A percentile compares a stretch with the other conserved stretches of the same genome.
phyloP scores from a whole-genome alignment of 2,797 vertebrate genomes.

The Steatocranus sp. region DNA sequence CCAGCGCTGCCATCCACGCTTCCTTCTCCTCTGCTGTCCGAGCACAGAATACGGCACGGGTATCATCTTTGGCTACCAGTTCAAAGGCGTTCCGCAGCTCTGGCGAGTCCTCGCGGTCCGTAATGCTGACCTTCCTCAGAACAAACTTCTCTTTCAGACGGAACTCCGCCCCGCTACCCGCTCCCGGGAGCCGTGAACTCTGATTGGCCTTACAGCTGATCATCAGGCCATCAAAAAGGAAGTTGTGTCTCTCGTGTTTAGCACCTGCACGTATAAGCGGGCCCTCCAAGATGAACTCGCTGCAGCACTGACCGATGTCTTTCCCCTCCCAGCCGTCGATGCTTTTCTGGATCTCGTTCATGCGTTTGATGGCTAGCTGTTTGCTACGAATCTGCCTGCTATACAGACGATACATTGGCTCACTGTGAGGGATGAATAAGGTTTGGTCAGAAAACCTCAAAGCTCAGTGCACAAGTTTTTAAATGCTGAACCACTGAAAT shows the following conservation, averaged over 20 bases:
- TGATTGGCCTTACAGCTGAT: slow-evolving; percentile 96
- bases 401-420: slow-evolving; percentile 89
- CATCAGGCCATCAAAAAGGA: slow-evolving; percentile 97
- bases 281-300: slow-evolving; percentile 96
- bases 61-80: slow-evolving; percentile 89
- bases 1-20: slow-evolving; percentile 93
- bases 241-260: slow-evolving; percentile 96
- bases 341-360: slow-evolving; percentile 99
- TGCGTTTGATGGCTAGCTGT: slow-evolving; percentile 94
- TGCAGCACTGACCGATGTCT: slow-evolving; percentile 98
- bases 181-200: slow-evolving; percentile 87
- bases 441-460: not conserved
- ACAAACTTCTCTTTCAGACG: slow-evolving; percentile 95
- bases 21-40: slow-evolving; percentile 91
- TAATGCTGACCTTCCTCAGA: slow-evolving; percentile 88
- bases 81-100: slow-evolving; percentile 89
- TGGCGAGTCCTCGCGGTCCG: slow-evolving; percentile 85
- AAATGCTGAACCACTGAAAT: not conserved
- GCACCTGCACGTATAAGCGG: slow-evolving; percentile 85
- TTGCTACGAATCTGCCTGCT: slow-evolving; percentile 91
- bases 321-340: slow-evolving; percentile 99
- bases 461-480: not conserved
- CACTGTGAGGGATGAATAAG: slow-evolving; percentile 64
- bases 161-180: slow-evolving; percentile 87
- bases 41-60: slow-evolving; percentile 84